Conservation (phyloP, 1,140 invertebrate species). For the Eulimnadia texana region DNA sequence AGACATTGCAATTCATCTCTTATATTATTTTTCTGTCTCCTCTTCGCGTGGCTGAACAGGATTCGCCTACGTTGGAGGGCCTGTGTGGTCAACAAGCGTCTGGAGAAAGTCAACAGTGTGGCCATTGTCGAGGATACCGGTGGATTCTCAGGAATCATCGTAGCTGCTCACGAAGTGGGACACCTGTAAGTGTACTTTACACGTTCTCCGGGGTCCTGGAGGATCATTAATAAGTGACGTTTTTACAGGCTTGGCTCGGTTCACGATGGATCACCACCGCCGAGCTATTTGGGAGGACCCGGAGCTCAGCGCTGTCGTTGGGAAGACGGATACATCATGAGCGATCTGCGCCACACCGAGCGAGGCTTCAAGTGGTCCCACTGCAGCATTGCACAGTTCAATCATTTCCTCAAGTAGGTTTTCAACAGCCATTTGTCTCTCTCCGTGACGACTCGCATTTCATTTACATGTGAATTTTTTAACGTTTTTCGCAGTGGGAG, state of each 20-base stretch:
- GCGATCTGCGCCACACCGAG: slow-evolving; percentile 81
- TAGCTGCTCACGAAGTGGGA: slow-evolving; percentile 89
- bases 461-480: slow-evolving; percentile 16
- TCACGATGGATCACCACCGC: slow-evolving; percentile 85
- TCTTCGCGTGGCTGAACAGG: slow-evolving; percentile 37
- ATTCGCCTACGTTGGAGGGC: slow-evolving; percentile 92
- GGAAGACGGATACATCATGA: slow-evolving; percentile 95
- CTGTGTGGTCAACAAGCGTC: slow-evolving; percentile 84
- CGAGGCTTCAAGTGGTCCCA: slow-evolving; percentile 88
- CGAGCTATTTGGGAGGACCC: slow-evolving; percentile 81
- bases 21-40: slow-evolving; percentile 4
- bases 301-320: slow-evolving; percentile 89
- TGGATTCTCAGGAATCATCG: slow-evolving; percentile 89
- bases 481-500: slow-evolving; percentile 51
- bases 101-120: slow-evolving; percentile 91
- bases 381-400: slow-evolving; percentile 84
- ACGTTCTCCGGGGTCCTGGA: background rate
- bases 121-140: slow-evolving; percentile 93
- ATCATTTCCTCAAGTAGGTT: slow-evolving; percentile 84
- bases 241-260: slow-evolving; percentile 68
- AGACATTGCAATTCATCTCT: background rate
- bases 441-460: background rate
- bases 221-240: background rate
- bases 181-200: slow-evolving; percentile 65
- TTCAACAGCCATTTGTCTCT: background rate